phyloP scores from a whole-genome alignment of 2,888 invertebrate genomes.

The Apotomis capreana region DNA sequence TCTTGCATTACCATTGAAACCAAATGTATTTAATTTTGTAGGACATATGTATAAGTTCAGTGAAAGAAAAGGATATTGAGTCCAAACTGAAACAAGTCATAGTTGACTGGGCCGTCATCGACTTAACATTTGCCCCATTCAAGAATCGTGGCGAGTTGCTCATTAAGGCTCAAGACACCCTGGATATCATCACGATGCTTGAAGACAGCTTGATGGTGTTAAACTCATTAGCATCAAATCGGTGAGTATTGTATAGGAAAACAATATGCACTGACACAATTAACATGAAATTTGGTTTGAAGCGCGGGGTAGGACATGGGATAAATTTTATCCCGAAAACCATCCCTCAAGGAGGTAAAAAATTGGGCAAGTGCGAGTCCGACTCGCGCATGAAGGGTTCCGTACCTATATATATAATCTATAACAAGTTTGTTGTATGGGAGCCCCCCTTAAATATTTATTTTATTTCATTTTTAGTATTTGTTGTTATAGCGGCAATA shows the following conservation, averaged over 20 bases:
- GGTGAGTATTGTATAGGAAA: conserved; percentile 70
- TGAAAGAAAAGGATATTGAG: conserved; percentile 95
- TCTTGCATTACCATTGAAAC: too few relatives aligned
- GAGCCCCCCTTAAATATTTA: too few relatives aligned
- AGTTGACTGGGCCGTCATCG: conserved; percentile 90
- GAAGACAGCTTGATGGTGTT: conserved; percentile 95
- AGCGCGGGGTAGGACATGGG: too few relatives aligned
- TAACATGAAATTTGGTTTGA: too few relatives aligned
- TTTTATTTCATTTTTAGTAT: too few relatives aligned
- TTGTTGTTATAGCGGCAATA: too few relatives aligned
- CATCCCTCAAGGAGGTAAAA: too few relatives aligned
- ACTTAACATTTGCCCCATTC: conserved; percentile 88
- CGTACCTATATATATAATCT: too few relatives aligned
- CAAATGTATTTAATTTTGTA: conserved; percentile 53
- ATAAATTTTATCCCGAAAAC: too few relatives aligned
- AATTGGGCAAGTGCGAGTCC: too few relatives aligned
- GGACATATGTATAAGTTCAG: conserved; percentile 95
- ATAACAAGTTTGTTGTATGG: too few relatives aligned
- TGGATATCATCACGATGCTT: conserved; percentile 89
- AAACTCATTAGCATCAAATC: conserved; percentile 92
- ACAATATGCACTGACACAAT: not conserved
- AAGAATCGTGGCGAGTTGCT: conserved; percentile 93
- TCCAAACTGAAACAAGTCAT: conserved; percentile 92
- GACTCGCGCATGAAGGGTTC: too few relatives aligned
- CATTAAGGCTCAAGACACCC: conserved; percentile 88